Conservation (phyloP, 2,113 vertebrate genomes). For the Cynopterus brachyotis region DNA sequence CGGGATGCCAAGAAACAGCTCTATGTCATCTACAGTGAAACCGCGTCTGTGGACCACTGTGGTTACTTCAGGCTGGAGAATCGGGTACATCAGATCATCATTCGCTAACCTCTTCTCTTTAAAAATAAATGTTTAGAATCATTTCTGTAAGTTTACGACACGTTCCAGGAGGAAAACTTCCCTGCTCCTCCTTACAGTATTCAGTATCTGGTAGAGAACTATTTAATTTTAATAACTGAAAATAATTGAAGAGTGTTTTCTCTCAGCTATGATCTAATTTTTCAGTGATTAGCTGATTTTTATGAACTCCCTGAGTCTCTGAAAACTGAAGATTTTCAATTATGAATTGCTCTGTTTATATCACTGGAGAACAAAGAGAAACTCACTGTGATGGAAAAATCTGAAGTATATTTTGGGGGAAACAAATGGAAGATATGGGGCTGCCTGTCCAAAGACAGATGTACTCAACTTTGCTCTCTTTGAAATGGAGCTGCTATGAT, state of each 20-base stretch:
- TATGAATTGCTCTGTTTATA: background rate
- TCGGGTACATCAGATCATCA: background rate
- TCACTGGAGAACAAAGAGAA: background rate
- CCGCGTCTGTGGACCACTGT: background rate
- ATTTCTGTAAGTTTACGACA: background rate
- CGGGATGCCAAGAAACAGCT: slow-evolving; percentile 40
- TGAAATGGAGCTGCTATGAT: background rate
- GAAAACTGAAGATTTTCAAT: background rate
- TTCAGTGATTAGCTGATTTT: background rate
- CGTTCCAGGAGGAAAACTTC: background rate
- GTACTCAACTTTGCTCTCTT: background rate
- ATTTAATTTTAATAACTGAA: slow-evolving; percentile 28
- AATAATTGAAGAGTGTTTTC: background rate
- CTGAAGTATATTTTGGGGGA: background rate
- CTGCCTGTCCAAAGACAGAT: background rate
- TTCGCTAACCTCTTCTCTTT: background rate
- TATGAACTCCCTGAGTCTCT: background rate
- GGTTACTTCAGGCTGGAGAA: background rate
- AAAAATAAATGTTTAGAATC: background rate
- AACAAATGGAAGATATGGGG: background rate
- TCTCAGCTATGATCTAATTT: background rate
- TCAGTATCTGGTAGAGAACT: slow-evolving; percentile 7
- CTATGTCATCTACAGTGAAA: slow-evolving; percentile 49
- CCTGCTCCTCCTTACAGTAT: background rate
- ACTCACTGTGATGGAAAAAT: background rate